phyloP scores from a whole-genome alignment of 1,140 invertebrate genomes.

The Zaprionus camerounensis region DNA sequence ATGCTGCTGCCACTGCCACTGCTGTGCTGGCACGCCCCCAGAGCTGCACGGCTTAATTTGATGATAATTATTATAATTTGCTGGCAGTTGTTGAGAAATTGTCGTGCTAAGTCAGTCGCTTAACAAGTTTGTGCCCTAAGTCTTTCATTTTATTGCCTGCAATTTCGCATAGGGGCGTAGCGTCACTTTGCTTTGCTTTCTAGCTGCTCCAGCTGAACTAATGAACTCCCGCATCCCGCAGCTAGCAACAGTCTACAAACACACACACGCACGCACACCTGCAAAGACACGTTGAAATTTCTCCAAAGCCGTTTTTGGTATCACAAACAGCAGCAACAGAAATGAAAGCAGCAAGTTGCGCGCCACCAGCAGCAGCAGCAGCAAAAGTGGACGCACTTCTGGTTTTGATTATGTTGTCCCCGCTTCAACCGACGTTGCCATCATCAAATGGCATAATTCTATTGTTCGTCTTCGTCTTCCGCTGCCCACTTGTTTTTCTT shows the following conservation, averaged over 20 bases:
- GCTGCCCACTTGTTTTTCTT: constrained; percentile 1
- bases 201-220: constrained; percentile 51
- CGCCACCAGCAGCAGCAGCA: not conserved
- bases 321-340: constrained; percentile 47
- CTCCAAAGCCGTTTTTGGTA: constrained; percentile 77
- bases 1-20: constrained; percentile 2
- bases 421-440: constrained; percentile 22
- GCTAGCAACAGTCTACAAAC: constrained; percentile 44
- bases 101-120: constrained; percentile 31
- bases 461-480: constrained; percentile 53
- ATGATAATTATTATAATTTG: constrained; percentile 78
- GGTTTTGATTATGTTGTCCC: constrained; percentile 63
- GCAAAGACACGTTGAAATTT: constrained; percentile 60
- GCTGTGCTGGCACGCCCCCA: constrained; percentile 45
- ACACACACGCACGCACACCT: constrained; percentile 17
- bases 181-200: constrained; percentile 34
- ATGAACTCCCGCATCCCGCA: constrained; percentile 61
- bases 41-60: constrained; percentile 37
- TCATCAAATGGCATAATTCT: constrained; percentile 79
- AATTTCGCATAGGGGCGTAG: constrained; percentile 30
- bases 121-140: constrained; percentile 67
- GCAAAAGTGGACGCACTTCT: constrained; percentile 53
- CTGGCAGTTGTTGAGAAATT: constrained; percentile 49
- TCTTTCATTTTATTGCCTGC: constrained; percentile 59
- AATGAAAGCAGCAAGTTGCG: constrained; percentile 70